These are phyloP conservation scores for Liopterus haemorrhoidalis DNA, from an alignment of 2,888 invertebrate species.

Conservation along the genomic window DNA sequence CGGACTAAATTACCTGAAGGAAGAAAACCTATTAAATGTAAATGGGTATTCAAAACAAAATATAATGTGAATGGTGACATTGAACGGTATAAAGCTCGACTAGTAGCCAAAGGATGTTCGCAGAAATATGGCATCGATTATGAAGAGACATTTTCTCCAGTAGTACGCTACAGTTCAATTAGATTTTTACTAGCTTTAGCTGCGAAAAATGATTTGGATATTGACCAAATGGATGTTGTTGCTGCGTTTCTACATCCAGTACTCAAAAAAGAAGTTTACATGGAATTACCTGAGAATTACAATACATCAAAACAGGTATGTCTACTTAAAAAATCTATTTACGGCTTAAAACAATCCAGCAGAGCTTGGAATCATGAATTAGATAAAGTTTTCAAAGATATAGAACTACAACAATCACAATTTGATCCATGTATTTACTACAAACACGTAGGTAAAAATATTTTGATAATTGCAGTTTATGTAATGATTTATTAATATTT, in stretches of 20 bases:
- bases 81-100: too few species aligned
- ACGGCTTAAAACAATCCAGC: conserved; percentile 28
- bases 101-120: too few species aligned
- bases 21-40: too few species aligned
- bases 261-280: conserved; percentile 33
- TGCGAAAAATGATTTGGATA: conserved; percentile 26
- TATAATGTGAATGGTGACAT: too few species aligned
- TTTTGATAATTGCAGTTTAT: too few species aligned
- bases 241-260: conserved; percentile 35
- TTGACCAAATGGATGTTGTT: conserved; percentile 34
- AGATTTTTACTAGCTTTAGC: conserved; percentile 31
- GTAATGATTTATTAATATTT: conserved; percentile 18
- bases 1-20: too few species aligned
- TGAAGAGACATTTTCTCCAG: conserved; percentile 34
- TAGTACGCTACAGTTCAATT: conserved; percentile 29
- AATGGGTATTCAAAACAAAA: too few species aligned
- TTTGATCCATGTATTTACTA: neutral
- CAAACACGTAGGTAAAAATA: neutral
- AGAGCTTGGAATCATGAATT: conserved; percentile 27
- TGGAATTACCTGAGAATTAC: conserved; percentile 27
- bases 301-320: conserved; percentile 16
- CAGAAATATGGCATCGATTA: conserved; percentile 36
- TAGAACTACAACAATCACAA: conserved; percentile 2
- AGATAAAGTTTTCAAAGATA: neutral
- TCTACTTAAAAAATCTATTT: conserved; percentile 28